Evolutionary conservation across 2,888 invertebrate genomes (phyloP), one percentile per base, ranked within the genome.

Genomic region (Hybos culiciformis): DNA sequence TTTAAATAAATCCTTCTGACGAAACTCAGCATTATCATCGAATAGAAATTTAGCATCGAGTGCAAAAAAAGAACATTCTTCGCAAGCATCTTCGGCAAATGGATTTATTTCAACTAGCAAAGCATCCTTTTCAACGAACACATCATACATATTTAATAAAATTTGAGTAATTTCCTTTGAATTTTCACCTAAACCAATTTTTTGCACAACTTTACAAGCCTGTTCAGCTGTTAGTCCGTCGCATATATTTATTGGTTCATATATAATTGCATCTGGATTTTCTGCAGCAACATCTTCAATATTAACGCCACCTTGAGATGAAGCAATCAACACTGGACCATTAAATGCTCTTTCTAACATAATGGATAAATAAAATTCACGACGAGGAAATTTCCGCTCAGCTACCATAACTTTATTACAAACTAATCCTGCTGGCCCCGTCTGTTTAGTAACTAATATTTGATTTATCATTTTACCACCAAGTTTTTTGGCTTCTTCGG

Each of bases 281-380:
- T 86, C 83, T 1, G 79, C 81, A 24, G 90, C 90, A 8, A 92
- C 90, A 60, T 91, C 90, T 65, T 92, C 92, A 56, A 92, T 92
- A 62, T 87, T 88, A 32, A 92, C 83, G 56, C 92, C 92, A 48
- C 91, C 92, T 69, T 91, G 87, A 14, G 87, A 80, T 7, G 90
- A 90, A 14, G 88, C 90, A 53, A 92, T 86, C 54, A 92, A 78
- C 11, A 91, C 88, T 32, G 92, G 91, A 48, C 91, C 91, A 57
- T 78, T 78, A 61, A 86, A 90, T 42, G 85, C 83, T 54, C 94
- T 73, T 65, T 96, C 94, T 84, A 94, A 85, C 80, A 91, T 90
- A 54, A 96, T 84, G 41, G 93, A 92, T 59, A 96, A 80, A 66
- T 96, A 96, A 68, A 82, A 94, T 63, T 96, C 96, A 54, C 90